These are phyloP conservation scores for Noctua janthe DNA, from an alignment of 2,888 invertebrate genomes.

Conservation along the genomic window DNA sequence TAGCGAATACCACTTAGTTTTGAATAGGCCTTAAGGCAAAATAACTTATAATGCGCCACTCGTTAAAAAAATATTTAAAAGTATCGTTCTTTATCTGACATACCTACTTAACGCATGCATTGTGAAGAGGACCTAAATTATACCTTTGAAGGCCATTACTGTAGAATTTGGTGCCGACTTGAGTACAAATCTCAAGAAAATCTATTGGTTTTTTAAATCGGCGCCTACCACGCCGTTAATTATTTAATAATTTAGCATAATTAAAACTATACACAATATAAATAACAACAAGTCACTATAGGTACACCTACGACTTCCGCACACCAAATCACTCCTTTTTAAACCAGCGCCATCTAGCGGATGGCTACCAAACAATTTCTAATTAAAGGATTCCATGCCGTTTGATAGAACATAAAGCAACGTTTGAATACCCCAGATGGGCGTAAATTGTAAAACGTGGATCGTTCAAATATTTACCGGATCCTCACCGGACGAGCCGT, in stretches of 20 bases:
- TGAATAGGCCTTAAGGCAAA: background rate
- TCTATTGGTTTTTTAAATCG: background rate
- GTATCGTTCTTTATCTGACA: too few relatives aligned
- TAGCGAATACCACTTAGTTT: too few relatives aligned
- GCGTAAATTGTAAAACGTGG: conserved; percentile 84
- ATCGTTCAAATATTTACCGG: conserved; percentile 84
- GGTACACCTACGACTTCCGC: too few relatives aligned
- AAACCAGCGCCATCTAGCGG: conserved; percentile 37
- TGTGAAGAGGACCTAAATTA: background rate
- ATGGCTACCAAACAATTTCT: conserved; percentile 61
- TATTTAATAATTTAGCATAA: background rate
- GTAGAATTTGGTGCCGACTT: background rate
- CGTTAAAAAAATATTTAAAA: too few relatives aligned
- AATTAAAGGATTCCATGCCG: conserved; percentile 78
- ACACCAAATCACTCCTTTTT: background rate
- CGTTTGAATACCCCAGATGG: conserved; percentile 74
- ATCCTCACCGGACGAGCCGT: conserved; percentile 76
- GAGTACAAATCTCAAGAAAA: too few relatives aligned
- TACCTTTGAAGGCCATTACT: background rate
- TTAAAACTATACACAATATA: background rate
- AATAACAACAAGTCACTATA: background rate
- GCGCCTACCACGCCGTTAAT: background rate
- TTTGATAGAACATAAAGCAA: conserved; percentile 78
- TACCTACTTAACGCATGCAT: background rate
- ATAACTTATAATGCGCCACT: background rate